These are phyloP conservation scores for Danio albolineatus DNA, from an alignment of 2,797 vertebrate genomes.

Conservation along the genomic window DNA sequence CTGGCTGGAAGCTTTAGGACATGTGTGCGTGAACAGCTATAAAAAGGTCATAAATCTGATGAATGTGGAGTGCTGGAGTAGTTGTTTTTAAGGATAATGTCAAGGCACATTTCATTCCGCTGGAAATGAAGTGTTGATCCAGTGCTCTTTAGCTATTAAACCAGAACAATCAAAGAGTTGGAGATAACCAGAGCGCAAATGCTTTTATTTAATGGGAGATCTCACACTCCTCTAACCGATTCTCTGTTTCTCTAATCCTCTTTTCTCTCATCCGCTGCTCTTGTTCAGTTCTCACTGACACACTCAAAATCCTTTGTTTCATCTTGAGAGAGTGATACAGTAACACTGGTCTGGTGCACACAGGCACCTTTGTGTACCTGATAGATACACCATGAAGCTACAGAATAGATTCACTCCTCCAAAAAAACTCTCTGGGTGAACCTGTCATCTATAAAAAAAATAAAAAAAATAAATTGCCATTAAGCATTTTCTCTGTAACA, in stretches of 20 bases:
- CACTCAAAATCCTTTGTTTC: slow-evolving; percentile 40
- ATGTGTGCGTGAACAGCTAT: slow-evolving; percentile 6
- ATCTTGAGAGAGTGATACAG: slow-evolving; percentile 29
- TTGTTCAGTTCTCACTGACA: slow-evolving; percentile 34
- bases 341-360: not conserved
- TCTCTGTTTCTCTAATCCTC: slow-evolving; percentile 32
- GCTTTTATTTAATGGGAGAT: slow-evolving; percentile 49
- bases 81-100: slow-evolving; percentile 28
- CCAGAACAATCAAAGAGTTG: slow-evolving; percentile 46
- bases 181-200: slow-evolving; percentile 43
- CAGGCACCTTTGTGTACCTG: not conserved
- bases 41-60: slow-evolving; percentile 39
- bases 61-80: not conserved
- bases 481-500: too few species aligned
- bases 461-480: not conserved
- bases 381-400: not conserved
- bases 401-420: not conserved
- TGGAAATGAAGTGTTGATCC: slow-evolving; percentile 38
- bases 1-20: slow-evolving; percentile 13
- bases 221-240: slow-evolving; percentile 6
- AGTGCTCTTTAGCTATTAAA: slow-evolving; percentile 34
- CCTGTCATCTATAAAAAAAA: not conserved
- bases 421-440: not conserved
- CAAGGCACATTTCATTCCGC: slow-evolving; percentile 34
- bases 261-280: slow-evolving; percentile 40